A percentile compares a stretch with the other conserved stretches of the same genome.
Conservation (phyloP, 2,888 invertebrate genomes). For the Brenthis daphne region DNA sequence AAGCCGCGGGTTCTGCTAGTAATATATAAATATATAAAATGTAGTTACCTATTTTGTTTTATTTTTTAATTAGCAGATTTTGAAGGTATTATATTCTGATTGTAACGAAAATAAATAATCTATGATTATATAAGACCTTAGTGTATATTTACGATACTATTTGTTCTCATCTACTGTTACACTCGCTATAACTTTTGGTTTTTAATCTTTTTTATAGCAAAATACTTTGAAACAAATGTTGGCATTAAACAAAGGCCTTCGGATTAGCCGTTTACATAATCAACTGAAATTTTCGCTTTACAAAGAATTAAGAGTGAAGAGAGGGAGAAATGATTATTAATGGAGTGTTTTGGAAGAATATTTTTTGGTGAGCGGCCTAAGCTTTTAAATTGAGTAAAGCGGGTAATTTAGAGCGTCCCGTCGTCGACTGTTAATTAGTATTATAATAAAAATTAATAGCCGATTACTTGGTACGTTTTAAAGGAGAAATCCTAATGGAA, state of each 20-base stretch:
- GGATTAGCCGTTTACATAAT: conserved; percentile 63
- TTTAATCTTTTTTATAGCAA: conserved; percentile 9
- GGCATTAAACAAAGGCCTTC: conserved; percentile 40
- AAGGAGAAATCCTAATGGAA: conserved; percentile 47
- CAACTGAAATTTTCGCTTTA: conserved; percentile 56
- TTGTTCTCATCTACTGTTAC: background rate
- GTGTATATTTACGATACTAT: background rate
- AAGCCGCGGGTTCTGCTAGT: no score
- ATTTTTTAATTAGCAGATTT: no score
- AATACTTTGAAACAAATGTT: conserved; percentile 38
- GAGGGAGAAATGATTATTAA: conserved; percentile 53
- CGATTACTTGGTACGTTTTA: conserved; percentile 63
- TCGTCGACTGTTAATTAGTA: conserved; percentile 67
- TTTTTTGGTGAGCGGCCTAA: conserved; percentile 63
- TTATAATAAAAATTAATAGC: conserved; percentile 77
- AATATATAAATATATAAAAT: no score
- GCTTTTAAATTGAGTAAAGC: conserved; percentile 60
- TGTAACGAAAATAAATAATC: no score
- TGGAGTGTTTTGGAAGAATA: conserved; percentile 65
- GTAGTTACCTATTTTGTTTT: no score
- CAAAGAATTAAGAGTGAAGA: conserved; percentile 55
- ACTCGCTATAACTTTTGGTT: background rate
- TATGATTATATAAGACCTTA: no score
- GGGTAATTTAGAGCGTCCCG: conserved; percentile 68
- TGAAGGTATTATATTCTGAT: no score